Evolutionary conservation across 2,888 invertebrate species (phyloP).

Genomic region (Beris morrisii): DNA sequence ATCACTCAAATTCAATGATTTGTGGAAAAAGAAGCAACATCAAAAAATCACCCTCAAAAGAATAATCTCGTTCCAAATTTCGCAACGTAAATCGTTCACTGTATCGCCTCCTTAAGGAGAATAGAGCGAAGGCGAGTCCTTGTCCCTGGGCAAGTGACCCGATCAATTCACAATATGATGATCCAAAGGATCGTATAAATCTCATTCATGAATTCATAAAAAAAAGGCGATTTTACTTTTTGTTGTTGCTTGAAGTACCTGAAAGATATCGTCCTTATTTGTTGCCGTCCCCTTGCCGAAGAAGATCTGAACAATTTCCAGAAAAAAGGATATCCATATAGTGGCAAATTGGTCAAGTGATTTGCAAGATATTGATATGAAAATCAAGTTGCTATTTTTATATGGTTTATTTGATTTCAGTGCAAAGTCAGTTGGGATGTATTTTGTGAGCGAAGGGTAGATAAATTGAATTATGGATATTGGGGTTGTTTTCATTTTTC

Average conservation of each 20-base stretch:
- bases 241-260: not conserved
- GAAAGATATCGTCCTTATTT: slow-evolving; percentile 6
- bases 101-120: slow-evolving; percentile 11
- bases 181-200: slow-evolving; percentile 21
- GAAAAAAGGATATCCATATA: slow-evolving; percentile 26
- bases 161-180: slow-evolving; percentile 25
- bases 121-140: slow-evolving; percentile 4
- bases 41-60: slow-evolving; percentile 31
- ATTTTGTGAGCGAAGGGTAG: too few species aligned
- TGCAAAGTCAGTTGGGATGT: not conserved
- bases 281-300: not conserved
- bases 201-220: slow-evolving; percentile 27
- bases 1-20: slow-evolving; percentile 35
- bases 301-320: not conserved
- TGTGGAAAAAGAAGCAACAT: slow-evolving; percentile 26
- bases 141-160: slow-evolving; percentile 18
- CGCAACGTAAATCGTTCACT: not conserved
- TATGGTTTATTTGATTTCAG: slow-evolving; percentile 26
- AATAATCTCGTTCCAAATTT: slow-evolving; percentile 28
- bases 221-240: not conserved
- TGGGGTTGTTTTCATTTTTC: too few species aligned
- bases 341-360: slow-evolving; percentile 39
- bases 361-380: slow-evolving; percentile 39
- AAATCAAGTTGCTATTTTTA: slow-evolving; percentile 37
- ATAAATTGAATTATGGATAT: too few species aligned